Base-by-base conservation (phyloP, 2,113 vertebrate genomes). In the Lipophrys pholis region DNA sequence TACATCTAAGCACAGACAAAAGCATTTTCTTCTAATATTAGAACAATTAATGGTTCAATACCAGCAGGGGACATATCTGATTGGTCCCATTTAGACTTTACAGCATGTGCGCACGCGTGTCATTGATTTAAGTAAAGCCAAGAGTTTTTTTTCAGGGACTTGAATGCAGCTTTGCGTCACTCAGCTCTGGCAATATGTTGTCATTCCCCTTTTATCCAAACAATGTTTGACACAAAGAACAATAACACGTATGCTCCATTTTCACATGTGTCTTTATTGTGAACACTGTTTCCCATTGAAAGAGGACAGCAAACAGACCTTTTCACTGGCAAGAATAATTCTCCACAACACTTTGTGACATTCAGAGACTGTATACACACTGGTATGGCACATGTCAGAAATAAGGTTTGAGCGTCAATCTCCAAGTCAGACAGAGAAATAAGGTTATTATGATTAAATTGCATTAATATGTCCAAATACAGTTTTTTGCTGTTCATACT, bases 51-150 rank as follows among this genome's bases (percentile, higher is more conserved):
- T 86, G 78, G 61, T 52, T 35, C 0, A 0, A 43, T 55, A 64
- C 56, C 85, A 82, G 81, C 79, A 58, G 79, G 88, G 78, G 53
- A 62, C 39, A 51, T 65, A 75, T 67, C 50, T 68, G 69, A 76
- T 74, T 7, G 16, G 42, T 58, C 64, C 69, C 69, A 74, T 73
- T 66, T 77, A 51, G 57, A 67, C 21, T 55, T 36, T 2, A 1
- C 39, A 45, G 21, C 39, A 41, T 59, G 56, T 57, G 93, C 94
- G 77, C 94, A 74, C 93, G 94, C 82, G 90, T 95, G 95, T 72
- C 7, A 50, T 7, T 66, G 41, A 50, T 57, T 60, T 50, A 58
- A 36, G 52, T 40, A 55, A 21, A 38, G 6, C 38, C n/a, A 64
- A 30, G 36, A 39, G 2, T 45, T 6, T 8, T 48, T n/a, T n/a